Evolutionary conservation across 2,888 invertebrate genomes (phyloP).

Genomic region (Plemyria rubiginata): DNA sequence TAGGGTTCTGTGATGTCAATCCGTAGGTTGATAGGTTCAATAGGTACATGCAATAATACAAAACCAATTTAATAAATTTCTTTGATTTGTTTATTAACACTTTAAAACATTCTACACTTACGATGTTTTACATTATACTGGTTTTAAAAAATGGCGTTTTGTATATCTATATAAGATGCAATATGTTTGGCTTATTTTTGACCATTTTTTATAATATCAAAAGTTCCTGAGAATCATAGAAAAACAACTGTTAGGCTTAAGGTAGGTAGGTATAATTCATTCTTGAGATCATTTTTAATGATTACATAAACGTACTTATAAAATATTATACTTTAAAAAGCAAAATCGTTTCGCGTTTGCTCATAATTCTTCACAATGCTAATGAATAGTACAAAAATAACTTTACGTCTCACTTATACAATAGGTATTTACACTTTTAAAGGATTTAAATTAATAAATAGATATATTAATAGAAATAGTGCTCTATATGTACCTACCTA

Average conservation of each 20-base stretch:
- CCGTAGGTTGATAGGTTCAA: too few relatives aligned
- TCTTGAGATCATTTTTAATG: slow-evolving; percentile 65
- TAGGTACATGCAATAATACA: background rate
- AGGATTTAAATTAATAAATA: slow-evolving; percentile 46
- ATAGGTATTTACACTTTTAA: slow-evolving; percentile 59
- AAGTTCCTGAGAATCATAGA: slow-evolving; percentile 49
- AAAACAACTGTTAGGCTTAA: slow-evolving; percentile 45
- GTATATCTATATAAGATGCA: slow-evolving; percentile 57
- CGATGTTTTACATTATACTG: slow-evolving; percentile 46
- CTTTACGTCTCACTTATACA: slow-evolving; percentile 71
- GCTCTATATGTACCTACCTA: too few relatives aligned
- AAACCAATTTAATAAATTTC: slow-evolving; percentile 34
- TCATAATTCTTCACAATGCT: slow-evolving; percentile 17
- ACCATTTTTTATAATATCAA: slow-evolving; percentile 40
- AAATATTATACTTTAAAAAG: slow-evolving; percentile 39
- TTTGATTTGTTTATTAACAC: slow-evolving; percentile 77
- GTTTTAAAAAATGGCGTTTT: slow-evolving; percentile 74
- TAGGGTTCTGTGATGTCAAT: too few relatives aligned
- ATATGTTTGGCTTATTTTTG: slow-evolving; percentile 58
- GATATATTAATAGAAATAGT: slow-evolving; percentile 36
- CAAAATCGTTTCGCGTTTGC: slow-evolving; percentile 30
- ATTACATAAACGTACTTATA: slow-evolving; percentile 42
- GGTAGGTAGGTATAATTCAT: slow-evolving; percentile 49
- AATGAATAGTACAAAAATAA: slow-evolving; percentile 73
- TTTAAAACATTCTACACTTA: slow-evolving; percentile 74